Base-by-base conservation (phyloP, 2,113 vertebrate species). In the Atlantisia rogersi region DNA sequence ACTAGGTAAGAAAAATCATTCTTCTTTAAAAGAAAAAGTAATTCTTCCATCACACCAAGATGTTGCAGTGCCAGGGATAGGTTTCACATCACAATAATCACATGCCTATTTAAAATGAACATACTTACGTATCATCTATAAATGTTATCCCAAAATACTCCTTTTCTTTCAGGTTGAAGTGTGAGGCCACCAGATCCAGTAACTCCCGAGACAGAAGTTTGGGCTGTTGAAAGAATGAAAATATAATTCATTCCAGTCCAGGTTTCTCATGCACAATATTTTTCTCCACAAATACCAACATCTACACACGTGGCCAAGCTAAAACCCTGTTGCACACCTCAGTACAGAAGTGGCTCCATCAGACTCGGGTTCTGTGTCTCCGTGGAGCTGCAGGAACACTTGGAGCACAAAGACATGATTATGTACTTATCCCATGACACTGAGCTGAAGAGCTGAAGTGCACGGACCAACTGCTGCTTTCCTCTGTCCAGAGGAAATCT, bases 91-190 rank as follows among this genome's bases (percentile, higher is more conserved):
- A 42, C 69, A 78, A 8, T 40, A 59, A 68, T 25, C 67, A 85
- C 42, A 70, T 16, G 69, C 40, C 37, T 82, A 40, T 56, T 91
- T 32, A 86, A 96, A 83, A 67, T 15, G 5, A 83, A 75, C 64
- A 16, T 67, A 98, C 99, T 98, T 97, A 99, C 99, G 98, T 99
- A 88, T 99, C 99, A 98, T 99, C 98, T 55, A 98, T 98, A 92
- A 99, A 99, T 0, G 98, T 99, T 97, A 99, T 98, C 90, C 99
- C 99, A 98, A 99, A 99, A 95, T 99, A 99, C 67, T 99, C 99
- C 92, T 99, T 99, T 95, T 99, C 99, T 92, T 99, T 99, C 74
- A 99, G 98, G 97, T 98, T 99, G 95, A 99, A 99, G 97, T 99
- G 99, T 2, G 99, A 99, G 12, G 99, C 98, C 96, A 99, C 99